Evolutionary conservation across 2,113 vertebrate genomes (phyloP), one percentile per base, ranked within the genome.

Genomic region (Petrocephalus microphthalmus): DNA sequence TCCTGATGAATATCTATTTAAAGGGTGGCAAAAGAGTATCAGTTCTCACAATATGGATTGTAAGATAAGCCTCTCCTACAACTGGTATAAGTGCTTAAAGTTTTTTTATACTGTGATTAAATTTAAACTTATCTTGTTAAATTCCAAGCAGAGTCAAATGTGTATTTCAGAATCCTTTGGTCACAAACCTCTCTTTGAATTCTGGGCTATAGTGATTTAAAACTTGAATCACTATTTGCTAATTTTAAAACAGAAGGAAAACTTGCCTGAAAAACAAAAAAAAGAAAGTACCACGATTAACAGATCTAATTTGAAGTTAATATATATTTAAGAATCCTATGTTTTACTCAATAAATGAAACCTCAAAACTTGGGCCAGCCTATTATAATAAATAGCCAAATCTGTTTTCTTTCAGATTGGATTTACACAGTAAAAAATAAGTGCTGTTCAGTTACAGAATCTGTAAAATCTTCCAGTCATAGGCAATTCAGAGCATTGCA

Each of bases 401-500:
- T 88, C 47, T 88, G 19, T 45, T 81, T 81, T 52, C 87, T 88
- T 49, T 52, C 87, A 89, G 64, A 86, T 29, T 86, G 51, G 33
- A 74, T 89, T 89, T 89, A 86, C 88, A 89, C 67, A 86, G 88
- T 89, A 86, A 89, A 89, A 86, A 87, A 71, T 45, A 82, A 64
- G 67, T 49, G 22, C 87, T 87, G 56, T 45, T 45, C 85, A 89
- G 29, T 87, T 81, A n/a, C 19, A 86, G 53, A 53, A 81, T n/a
- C 60, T 89, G 51, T 67, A 57, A 20, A 86, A 49, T 29, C 57
- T 53, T 53, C 20, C 85, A 86, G 45, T 85, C 33, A 11, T 54
- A 56, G 71, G 22, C 71, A 22, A 78, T 81, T 81, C 25, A 81
- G 88, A 78, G 47, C 25, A 22, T 85, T 89, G 88, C 56, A 52